A percentile compares a stretch with the other conserved stretches of the same genome.
These are phyloP conservation scores for Percopsis transmontana DNA, from an alignment of 2,113 vertebrate genomes.

Conservation along the genomic window DNA sequence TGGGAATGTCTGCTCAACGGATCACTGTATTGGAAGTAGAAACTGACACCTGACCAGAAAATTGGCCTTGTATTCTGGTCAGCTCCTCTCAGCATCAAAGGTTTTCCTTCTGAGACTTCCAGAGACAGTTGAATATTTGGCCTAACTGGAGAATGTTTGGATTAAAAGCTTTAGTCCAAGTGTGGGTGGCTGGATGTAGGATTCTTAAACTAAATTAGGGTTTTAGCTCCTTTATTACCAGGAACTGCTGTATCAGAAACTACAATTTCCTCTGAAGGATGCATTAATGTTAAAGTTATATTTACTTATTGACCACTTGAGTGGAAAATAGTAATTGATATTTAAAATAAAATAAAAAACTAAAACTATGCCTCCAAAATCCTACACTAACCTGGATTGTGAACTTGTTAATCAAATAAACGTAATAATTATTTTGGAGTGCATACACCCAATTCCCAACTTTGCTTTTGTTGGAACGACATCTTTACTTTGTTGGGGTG, in stretches of 20 bases:
- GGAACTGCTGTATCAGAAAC: neutral
- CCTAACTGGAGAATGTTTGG: conserved; percentile 23
- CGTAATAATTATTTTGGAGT: too few species aligned
- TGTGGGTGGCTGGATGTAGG: conserved; percentile 15
- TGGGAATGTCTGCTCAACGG: neutral
- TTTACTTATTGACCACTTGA: too few species aligned
- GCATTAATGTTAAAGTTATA: too few species aligned
- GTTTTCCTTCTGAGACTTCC: conserved; percentile 42
- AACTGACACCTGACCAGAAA: conserved; percentile 23
- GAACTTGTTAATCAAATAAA: conserved; percentile 3
- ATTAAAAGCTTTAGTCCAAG: conserved; percentile 2
- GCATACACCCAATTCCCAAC: neutral
- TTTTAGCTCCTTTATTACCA: neutral
- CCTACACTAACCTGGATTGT: neutral
- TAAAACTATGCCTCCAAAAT: too few species aligned
- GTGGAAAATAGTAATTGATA: too few species aligned
- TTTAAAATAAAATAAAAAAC: too few species aligned
- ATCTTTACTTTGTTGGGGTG: conserved; percentile 11
- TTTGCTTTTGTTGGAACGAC: conserved; percentile 23
- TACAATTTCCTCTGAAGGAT: neutral
- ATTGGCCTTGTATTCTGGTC: conserved; percentile 14
- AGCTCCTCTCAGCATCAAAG: conserved; percentile 37
- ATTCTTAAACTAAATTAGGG: neutral
- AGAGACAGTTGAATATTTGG: conserved; percentile 22
- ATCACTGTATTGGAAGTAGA: neutral